Base-by-base conservation (phyloP, 64 coral and sea anemone genomes). In the Catalaphyllia jardinei region DNA sequence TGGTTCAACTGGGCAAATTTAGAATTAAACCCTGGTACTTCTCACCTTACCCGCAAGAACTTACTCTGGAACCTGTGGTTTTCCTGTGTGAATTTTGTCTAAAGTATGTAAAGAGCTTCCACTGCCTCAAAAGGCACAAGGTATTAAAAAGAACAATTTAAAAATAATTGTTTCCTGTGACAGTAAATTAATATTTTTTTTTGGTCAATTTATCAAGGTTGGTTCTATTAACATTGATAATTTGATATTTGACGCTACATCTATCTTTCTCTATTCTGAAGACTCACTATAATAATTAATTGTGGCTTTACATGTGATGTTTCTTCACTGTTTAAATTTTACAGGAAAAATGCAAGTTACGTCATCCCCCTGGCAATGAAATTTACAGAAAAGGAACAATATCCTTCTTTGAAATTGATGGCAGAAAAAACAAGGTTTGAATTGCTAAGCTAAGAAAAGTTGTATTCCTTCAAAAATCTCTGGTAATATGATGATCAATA, bases 351-450 rank as follows among this genome's bases (percentile, higher is more conserved):
- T 99, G 97, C 65, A 99, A 87, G 60, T 75, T 99, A 31, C 89
- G 87, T 57, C 97, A 99, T 91, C 97, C 97, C 54, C 97, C 97
- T 74, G 97, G 97, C 77, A 99, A 99, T 89, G 97, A 99, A 92
- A 99, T 99, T 60, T 99, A 99, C 74, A 93, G 97, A 57, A 99
- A 99, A 63, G 83, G 52, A 46, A 91, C 89, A 61, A 77, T 99
- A 83, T 99, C 97, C 30, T 99, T 99, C 74, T 99, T 99, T 95
- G 97, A 99, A 86, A 99, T 99, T 91, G 97, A 99, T 95, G 97
- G 97, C 62, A 93, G 97, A 77, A 99, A 99, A 84, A 99, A 99
- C 73, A 99, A 99, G 94, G 97, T 95, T 12, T 80, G 50, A 13
- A 20, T 64, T 64, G 17, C 16, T 64, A 64, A 67, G 8, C 20